Conservation (phyloP, 2,888 invertebrate species). For the Thera obeliscata region DNA sequence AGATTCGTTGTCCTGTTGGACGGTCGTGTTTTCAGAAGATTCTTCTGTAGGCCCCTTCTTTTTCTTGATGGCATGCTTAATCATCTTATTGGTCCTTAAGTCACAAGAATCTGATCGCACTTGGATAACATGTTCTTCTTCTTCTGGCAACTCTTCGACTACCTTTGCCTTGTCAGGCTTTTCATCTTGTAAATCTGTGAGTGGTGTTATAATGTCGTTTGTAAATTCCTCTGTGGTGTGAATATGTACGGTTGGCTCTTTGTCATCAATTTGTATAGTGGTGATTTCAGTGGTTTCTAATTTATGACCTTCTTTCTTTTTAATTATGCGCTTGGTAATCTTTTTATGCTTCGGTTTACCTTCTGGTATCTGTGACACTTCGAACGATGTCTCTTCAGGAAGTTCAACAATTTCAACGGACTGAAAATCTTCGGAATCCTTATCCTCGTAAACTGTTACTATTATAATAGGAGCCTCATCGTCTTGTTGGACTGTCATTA, state of each 20-base stretch:
- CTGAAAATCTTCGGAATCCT: slow-evolving; percentile 4
- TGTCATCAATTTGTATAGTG: slow-evolving; percentile 28
- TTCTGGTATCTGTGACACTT: slow-evolving; percentile 34
- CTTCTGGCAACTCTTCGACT: slow-evolving; percentile 28
- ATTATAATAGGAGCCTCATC: slow-evolving; percentile 48
- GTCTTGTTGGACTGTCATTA: slow-evolving; percentile 46
- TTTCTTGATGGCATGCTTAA: slow-evolving; percentile 23
- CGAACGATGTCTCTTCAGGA: slow-evolving; percentile 21
- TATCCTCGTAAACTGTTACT: slow-evolving; percentile 39
- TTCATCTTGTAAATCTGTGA: slow-evolving; percentile 25
- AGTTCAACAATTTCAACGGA: slow-evolving; percentile 21
- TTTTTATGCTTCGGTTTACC: slow-evolving; percentile 47
- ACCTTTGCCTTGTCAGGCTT: slow-evolving; percentile 66
- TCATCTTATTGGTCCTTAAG: slow-evolving; percentile 20
- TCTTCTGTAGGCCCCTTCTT: slow-evolving; percentile 45
- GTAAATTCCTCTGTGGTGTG: slow-evolving; percentile 30
- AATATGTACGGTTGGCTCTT: slow-evolving; percentile 20
- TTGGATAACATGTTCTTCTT: slow-evolving; percentile 40
- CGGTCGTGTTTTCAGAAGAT: slow-evolving; percentile 74
- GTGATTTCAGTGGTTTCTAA: slow-evolving; percentile 37
- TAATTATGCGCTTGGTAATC: slow-evolving; percentile 39
- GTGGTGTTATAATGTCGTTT: slow-evolving; percentile 43
- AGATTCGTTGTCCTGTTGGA: too few relatives aligned
- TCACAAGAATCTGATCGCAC: slow-evolving; percentile 58
- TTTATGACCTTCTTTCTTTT: slow-evolving; percentile 50